Conservation (phyloP, 2,797 vertebrate genomes). For the Coranthus polyacanthus region DNA sequence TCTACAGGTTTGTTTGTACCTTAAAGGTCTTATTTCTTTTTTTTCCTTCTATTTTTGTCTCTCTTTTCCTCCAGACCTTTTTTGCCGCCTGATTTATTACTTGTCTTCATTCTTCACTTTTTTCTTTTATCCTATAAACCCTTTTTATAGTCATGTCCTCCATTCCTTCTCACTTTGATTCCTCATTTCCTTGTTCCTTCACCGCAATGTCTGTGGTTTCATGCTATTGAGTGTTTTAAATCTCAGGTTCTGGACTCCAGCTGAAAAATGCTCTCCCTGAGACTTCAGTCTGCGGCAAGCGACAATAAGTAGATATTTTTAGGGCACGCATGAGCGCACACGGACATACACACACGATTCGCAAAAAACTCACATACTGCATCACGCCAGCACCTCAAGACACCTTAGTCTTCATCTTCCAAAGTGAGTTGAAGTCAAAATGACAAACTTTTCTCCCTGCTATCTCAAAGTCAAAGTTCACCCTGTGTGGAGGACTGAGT, state of each 20-base stretch:
- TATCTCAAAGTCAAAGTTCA: conserved; percentile 29
- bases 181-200: not conserved
- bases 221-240: not conserved
- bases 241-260: not conserved
- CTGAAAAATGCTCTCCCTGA: conserved; percentile 6
- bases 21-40: too few relatives aligned
- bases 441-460: conserved; percentile 36
- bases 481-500: not conserved
- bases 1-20: too few relatives aligned
- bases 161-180: not conserved
- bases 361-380: conserved; percentile 5
- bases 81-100: too few relatives aligned
- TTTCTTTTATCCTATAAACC: not conserved
- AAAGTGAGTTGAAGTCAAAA: conserved; percentile 24
- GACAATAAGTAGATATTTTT: conserved; percentile 17
- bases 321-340: not conserved
- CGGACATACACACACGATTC: not conserved
- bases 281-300: conserved; percentile 5
- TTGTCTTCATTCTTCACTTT: not conserved
- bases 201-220: not conserved
- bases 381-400: conserved; percentile 3
- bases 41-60: too few relatives aligned
- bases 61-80: too few relatives aligned
- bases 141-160: not conserved
- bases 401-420: conserved; percentile 26